Evolutionary conservation across 1,140 invertebrate species (phyloP).

Genomic region (Zaprionus gabonicus): DNA sequence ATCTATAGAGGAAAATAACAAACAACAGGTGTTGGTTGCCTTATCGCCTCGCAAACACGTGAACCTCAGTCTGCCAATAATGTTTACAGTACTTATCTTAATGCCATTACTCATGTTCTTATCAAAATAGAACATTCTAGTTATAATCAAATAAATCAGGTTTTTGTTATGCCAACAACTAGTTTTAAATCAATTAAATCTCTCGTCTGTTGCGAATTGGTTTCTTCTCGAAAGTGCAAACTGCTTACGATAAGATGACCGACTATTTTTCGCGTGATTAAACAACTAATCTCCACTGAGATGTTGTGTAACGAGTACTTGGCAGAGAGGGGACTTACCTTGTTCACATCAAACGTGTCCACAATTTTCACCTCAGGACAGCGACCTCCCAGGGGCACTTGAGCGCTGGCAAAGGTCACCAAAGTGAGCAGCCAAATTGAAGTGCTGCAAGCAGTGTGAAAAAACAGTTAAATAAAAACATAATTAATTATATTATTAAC

Average conservation of each 20-base stretch:
- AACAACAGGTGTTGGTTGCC: background rate
- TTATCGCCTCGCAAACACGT: background rate
- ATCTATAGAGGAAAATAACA: background rate
- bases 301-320: background rate
- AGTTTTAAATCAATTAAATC: background rate
- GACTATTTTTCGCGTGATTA: background rate
- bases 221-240: background rate
- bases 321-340: slow-evolving; percentile 83
- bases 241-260: background rate
- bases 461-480: background rate
- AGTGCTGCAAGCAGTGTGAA: slow-evolving; percentile 29
- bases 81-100: background rate
- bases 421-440: slow-evolving; percentile 43
- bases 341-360: slow-evolving; percentile 86
- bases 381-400: slow-evolving; percentile 87
- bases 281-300: background rate
- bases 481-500: background rate
- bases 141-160: background rate
- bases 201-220: background rate
- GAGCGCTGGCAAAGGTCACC: slow-evolving; percentile 76
- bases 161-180: background rate
- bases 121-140: background rate
- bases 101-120: background rate
- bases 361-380: slow-evolving; percentile 88
- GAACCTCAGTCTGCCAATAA: background rate